Evolutionary conservation across 1,140 invertebrate species (phyloP).

Genomic region (Cyphomyrmex costatus): DNA sequence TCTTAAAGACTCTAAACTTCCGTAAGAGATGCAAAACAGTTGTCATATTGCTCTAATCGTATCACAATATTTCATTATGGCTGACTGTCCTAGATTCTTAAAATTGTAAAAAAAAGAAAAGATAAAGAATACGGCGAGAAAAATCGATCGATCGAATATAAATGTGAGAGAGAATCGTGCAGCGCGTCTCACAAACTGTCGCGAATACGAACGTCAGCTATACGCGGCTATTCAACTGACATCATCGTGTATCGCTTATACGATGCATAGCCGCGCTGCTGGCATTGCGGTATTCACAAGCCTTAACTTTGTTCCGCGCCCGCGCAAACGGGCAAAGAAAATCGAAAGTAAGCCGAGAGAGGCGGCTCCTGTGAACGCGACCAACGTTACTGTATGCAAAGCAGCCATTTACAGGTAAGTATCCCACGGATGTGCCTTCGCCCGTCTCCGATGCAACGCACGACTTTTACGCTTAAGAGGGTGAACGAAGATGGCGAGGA

Average conservation of each 20-base stretch:
- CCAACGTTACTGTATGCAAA: slow-evolving; percentile 80
- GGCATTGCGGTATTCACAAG: slow-evolving; percentile 72
- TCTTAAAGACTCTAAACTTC: not conserved
- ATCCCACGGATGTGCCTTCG: slow-evolving; percentile 58
- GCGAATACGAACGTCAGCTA: slow-evolving; percentile 12
- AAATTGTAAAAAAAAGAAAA: not conserved
- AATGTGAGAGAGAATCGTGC: not conserved
- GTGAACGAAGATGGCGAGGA: slow-evolving; percentile 59
- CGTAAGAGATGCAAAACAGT: not conserved
- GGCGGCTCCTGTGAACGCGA: slow-evolving; percentile 66
- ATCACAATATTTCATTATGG: not conserved
- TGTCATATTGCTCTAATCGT: not conserved
- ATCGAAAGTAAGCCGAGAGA: slow-evolving; percentile 80
- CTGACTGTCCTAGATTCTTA: not conserved
- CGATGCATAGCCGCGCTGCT: slow-evolving; percentile 37
- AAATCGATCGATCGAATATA: not conserved
- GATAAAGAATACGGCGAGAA: not conserved
- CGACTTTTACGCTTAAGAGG: slow-evolving; percentile 28
- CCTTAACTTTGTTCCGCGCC: slow-evolving; percentile 26
- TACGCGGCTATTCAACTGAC: not conserved
- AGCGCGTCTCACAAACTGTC: not conserved
- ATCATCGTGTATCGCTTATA: slow-evolving; percentile 54
- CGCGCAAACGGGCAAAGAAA: slow-evolving; percentile 73
- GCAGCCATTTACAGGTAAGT: slow-evolving; percentile 72
- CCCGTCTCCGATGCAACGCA: slow-evolving; percentile 20